Base-by-base conservation (phyloP, 2,888 invertebrate genomes). In the Tenthredo amoena region DNA sequence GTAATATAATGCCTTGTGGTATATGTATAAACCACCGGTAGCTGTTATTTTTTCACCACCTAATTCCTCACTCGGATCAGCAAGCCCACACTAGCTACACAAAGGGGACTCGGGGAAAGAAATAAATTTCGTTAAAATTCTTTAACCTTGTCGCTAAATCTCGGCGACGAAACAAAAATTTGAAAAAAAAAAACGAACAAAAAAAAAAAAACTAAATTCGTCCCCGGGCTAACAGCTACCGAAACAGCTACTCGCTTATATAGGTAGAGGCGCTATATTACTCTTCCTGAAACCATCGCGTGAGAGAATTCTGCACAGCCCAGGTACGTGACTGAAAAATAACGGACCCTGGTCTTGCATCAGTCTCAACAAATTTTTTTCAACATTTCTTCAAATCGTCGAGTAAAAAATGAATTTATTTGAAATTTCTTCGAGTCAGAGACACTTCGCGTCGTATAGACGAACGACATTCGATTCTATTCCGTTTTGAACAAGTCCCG, bases 121-220 rank as follows among this genome's bases (percentile, higher is more conserved):
- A 26, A 26, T 26, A 31, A 68, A 74, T 87, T 84, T 86, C 87
- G 82, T 89, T 86, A 85, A 86, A 88, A 87, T 87, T 88, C 88
- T 72, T 72, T 87, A 87, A 87, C 83, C 85, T 87, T 87, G 89
- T 89, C 90, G 88, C 88, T 87, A 87, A 90, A 88, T 89, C 86
- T 86, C 86, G 50, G 74, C 71, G 77, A 82, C 12, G 31, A 18
- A 18, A 50, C 26, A 26, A 26, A 26, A 26, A 26, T 26, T 26
- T 26, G 26, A 50, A 4, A 18, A 50, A 50, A 50, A 50, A 50
- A 50, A 12, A 12, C 12, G 3, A 15, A 47, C 2, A 47, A 15
- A 37, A 62, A 50, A 85, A 87, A 77, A 77, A 85, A 79, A 87
- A 71, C 86, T 86, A 72, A 87, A 87, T 88, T 81, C 74, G 58